Base-by-base conservation (phyloP, 1,140 invertebrate species). In the Stratiolaelaps scimitus region DNA sequence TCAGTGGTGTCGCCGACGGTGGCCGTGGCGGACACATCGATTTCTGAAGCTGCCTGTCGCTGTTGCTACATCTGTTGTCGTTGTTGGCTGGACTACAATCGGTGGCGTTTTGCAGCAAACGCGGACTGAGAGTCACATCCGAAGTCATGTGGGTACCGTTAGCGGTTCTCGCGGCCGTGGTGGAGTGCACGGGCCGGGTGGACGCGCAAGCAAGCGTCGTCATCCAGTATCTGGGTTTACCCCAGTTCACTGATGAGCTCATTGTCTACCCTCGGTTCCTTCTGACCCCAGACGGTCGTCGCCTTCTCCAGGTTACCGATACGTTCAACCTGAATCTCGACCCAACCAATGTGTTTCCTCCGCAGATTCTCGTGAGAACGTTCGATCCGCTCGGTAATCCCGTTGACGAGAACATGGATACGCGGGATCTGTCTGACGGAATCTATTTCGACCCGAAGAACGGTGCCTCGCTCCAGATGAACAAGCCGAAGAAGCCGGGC, bases 371-470 rank as follows among this genome's bases (percentile, higher is more conserved):
- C 53, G 53, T 60, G 17, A 60, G 53, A 34, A 60, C 53, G 23
- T 60, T 60, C 53, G 53, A 60, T 60, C 34, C 53, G 2, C 10
- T 60, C 1, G 53, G 53, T 5, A 60, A 60, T 23, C 53, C 53
- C 15, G 26, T 60, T 34, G 53, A 60, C 53, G 53, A 60, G 53
- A 60, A 60, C 23, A 60, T 60, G 53, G 53, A 60, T 34, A 60
- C 53, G 15, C 15, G 34, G 34, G 53, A 60, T 34, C 26, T 60
- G 15, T 60, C 53, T 26, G 53, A 60, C 53, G 53, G 53, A 60
- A 60, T 60, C 13, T 60, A 60, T 26, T 60, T 60, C 53, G 53
- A 60, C 34, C 53, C 53, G 53, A 60, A 60, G 26, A 60, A 60
- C 53, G 53, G 53, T 1, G 53, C 53, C 20, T 60, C 53, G 2